These are phyloP conservation scores for Holacanthella duospinosa DNA, from an alignment of 2,888 invertebrate genomes.

Conservation along the genomic window DNA sequence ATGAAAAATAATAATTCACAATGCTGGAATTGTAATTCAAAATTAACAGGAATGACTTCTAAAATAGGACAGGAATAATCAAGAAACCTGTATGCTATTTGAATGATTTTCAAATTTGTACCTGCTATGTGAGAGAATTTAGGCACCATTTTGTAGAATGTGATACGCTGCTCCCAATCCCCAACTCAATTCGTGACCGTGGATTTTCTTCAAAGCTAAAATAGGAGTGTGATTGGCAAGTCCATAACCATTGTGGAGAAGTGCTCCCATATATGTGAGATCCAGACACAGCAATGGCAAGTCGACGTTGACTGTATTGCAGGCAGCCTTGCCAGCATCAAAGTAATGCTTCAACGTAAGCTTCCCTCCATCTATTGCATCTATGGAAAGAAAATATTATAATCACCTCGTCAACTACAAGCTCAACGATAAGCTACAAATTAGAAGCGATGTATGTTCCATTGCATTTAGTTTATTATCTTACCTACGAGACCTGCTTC, in stretches of 20 bases:
- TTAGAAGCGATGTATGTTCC: no score
- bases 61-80: no score
- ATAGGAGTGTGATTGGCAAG: constrained; percentile 43
- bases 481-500: constrained; percentile 69
- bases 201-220: constrained; percentile 62
- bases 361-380: constrained; percentile 60
- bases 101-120: no score
- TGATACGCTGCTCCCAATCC: constrained; percentile 86
- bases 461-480: no score
- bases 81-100: no score
- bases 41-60: no score
- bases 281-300: constrained; percentile 88
- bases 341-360: constrained; percentile 58
- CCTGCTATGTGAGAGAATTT: no score
- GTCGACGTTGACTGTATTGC: constrained; percentile 64
- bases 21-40: no score
- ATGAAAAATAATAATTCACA: no score
- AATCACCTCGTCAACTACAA: no score
- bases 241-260: constrained; percentile 69
- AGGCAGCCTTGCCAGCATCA: constrained; percentile 54
- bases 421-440: no score
- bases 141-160: constrained; percentile 53
- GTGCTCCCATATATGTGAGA: constrained; percentile 69
- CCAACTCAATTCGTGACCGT: constrained; percentile 89
- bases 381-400: no score